Conservation (phyloP, 2,888 invertebrate genomes). For the Amphipyra tragopoginis region DNA sequence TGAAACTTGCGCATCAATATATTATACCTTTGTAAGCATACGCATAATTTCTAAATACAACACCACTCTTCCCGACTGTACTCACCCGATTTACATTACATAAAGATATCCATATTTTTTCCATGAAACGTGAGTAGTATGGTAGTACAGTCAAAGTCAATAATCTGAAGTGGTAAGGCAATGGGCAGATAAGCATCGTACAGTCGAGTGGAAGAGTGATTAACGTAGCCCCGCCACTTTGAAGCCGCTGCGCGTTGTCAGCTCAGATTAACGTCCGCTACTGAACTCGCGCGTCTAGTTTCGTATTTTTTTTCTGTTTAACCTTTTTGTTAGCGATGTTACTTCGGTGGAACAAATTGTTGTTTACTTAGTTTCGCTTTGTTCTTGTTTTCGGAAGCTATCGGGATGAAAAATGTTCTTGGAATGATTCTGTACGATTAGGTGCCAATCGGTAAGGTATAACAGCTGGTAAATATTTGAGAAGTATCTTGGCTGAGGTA, state of each 20-base stretch:
- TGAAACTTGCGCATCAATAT: slow-evolving; percentile 6
- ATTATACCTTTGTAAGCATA: neutral
- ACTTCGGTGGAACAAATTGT: slow-evolving; percentile 56
- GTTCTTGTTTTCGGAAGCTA: slow-evolving; percentile 54
- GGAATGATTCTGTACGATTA: slow-evolving; percentile 31
- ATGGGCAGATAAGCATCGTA: slow-evolving; percentile 80
- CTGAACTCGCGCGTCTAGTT: slow-evolving; percentile 59
- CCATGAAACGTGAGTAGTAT: slow-evolving; percentile 60
- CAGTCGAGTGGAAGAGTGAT: slow-evolving; percentile 82
- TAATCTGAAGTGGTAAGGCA: slow-evolving; percentile 73
- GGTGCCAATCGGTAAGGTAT: slow-evolving; percentile 5
- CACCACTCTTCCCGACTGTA: slow-evolving; percentile 36
- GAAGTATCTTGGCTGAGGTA: too few relatives aligned
- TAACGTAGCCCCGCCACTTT: slow-evolving; percentile 68
- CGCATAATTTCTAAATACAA: slow-evolving; percentile 4
- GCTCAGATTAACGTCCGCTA: slow-evolving; percentile 69
- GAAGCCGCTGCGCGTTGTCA: slow-evolving; percentile 66
- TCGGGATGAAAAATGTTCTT: slow-evolving; percentile 47
- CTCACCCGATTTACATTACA: slow-evolving; percentile 50
- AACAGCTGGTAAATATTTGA: slow-evolving; percentile 8
- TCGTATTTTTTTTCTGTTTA: slow-evolving; percentile 47
- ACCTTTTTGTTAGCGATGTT: slow-evolving; percentile 61
- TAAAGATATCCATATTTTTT: slow-evolving; percentile 62
- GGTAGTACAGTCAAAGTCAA: slow-evolving; percentile 75
- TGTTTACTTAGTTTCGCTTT: slow-evolving; percentile 49